A percentile compares a stretch with the other conserved stretches of the same genome.
Conservation (phyloP, 2,113 vertebrate genomes). For the Ondatra zibethicus region DNA sequence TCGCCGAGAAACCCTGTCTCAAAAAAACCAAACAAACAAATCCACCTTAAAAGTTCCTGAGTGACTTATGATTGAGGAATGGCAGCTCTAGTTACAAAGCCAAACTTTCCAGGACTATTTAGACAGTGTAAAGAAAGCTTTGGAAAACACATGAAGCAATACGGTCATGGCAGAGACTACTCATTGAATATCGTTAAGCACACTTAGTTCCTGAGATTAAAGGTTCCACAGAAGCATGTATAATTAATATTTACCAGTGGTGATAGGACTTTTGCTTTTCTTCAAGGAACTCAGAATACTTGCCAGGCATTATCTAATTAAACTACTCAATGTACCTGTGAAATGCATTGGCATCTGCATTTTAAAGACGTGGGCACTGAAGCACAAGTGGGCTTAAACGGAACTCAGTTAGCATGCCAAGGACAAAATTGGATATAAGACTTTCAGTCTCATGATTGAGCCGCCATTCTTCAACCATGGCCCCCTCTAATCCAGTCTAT, state of each 20-base stretch:
- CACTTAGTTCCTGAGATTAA: slow-evolving; percentile 67
- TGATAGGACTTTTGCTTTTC: slow-evolving; percentile 60
- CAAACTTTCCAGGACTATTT: slow-evolving; percentile 45
- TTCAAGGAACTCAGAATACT: slow-evolving; percentile 64
- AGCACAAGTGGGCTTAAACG: slow-evolving; percentile 77
- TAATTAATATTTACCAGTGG: slow-evolving; percentile 77
- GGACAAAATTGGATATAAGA: slow-evolving; percentile 72
- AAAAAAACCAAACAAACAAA: neutral
- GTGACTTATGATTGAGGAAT: slow-evolving; percentile 10
- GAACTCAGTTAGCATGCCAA: slow-evolving; percentile 74
- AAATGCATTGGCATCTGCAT: slow-evolving; percentile 65
- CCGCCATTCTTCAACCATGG: slow-evolving; percentile 63
- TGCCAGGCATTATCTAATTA: slow-evolving; percentile 75
- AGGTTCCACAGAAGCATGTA: slow-evolving; percentile 17
- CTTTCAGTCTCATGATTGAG: slow-evolving; percentile 61
- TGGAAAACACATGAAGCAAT: slow-evolving; percentile 61
- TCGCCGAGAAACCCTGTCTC: neutral
- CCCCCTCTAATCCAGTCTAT: slow-evolving; percentile 67
- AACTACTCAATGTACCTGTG: slow-evolving; percentile 73
- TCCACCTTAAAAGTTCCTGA: slow-evolving; percentile 43
- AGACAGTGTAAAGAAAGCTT: slow-evolving; percentile 57
- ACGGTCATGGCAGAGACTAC: slow-evolving; percentile 57
- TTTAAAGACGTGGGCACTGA: slow-evolving; percentile 75
- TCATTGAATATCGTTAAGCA: slow-evolving; percentile 21
- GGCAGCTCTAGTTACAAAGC: slow-evolving; percentile 12